Evolutionary conservation across 2,888 invertebrate genomes (phyloP).

Genomic region (Agonopterix arenella): DNA sequence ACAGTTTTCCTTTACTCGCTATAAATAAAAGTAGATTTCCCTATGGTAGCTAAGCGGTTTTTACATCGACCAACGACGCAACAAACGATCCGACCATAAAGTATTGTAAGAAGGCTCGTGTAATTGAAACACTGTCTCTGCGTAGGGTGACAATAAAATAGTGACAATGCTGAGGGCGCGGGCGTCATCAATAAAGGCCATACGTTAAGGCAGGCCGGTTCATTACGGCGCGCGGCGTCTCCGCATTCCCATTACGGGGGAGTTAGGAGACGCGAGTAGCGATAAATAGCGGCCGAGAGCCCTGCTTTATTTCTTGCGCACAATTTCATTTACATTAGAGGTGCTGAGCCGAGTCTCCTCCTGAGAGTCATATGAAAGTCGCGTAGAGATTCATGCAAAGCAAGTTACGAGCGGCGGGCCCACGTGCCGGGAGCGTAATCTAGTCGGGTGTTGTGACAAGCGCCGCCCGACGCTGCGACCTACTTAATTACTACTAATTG

Average conservation of each 20-base stretch:
- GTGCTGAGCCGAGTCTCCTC: conserved; percentile 61
- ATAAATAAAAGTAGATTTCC: not conserved
- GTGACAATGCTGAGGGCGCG: conserved; percentile 33
- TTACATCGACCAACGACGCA: conserved; percentile 6
- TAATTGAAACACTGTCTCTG: conserved; percentile 57
- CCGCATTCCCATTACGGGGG: conserved; percentile 65
- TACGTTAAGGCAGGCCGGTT: conserved; percentile 65
- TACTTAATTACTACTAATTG: conserved; percentile 72
- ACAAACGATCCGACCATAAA: conserved; percentile 41
- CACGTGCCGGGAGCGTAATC: conserved; percentile 57
- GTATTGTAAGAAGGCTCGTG: conserved; percentile 51
- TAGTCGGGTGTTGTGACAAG: conserved; percentile 49
- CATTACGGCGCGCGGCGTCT: conserved; percentile 63
- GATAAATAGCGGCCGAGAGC: conserved; percentile 68
- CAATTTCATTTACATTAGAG: conserved; percentile 75
- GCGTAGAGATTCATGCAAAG: conserved; percentile 69
- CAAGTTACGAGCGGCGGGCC: conserved; percentile 63
- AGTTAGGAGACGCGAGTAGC: conserved; percentile 67
- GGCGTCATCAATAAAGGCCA: conserved; percentile 68
- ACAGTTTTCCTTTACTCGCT: too few relatives aligned
- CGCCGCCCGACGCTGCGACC: conserved; percentile 39
- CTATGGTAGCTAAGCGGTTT: not conserved
- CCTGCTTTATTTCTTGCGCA: conserved; percentile 71
- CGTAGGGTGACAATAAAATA: conserved; percentile 53
- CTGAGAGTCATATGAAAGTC: conserved; percentile 63